These are phyloP conservation scores for Papilio polyxenes DNA, from an alignment of 1,140 invertebrate species.

Conservation along the genomic window DNA sequence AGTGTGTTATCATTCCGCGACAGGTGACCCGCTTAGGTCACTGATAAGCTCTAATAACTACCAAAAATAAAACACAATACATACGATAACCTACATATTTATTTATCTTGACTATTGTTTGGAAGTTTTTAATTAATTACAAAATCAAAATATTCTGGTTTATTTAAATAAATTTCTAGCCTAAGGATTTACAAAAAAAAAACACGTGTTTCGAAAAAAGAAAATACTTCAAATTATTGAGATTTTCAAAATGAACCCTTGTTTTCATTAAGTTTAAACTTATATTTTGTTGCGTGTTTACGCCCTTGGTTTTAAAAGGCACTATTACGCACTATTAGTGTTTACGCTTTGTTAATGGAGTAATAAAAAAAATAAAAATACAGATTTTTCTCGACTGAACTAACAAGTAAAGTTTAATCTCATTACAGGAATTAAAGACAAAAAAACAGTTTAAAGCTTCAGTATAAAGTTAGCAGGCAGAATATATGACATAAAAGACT, in stretches of 20 bases:
- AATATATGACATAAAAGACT: not conserved
- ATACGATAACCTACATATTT: constrained; percentile 8
- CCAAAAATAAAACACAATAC: not conserved
- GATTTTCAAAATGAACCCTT: no score
- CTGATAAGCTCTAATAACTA: not conserved
- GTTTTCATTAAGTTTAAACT: no score
- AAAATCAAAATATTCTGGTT: not conserved
- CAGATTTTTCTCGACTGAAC: not conserved
- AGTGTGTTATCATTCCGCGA: constrained; percentile 13
- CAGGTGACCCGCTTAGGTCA: constrained; percentile 9
- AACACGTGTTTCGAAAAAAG: no score
- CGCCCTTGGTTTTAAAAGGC: no score
- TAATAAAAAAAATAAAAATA: no score
- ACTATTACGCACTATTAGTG: no score
- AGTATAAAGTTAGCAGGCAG: not conserved
- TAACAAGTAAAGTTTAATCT: not conserved
- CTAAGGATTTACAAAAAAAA: no score
- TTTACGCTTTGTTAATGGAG: no score
- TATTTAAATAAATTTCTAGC: no score
- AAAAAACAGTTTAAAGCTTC: constrained; percentile 11
- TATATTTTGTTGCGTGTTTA: no score
- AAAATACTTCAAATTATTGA: no score
- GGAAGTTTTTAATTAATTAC: not conserved
- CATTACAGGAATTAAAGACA: not conserved
- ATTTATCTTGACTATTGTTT: not conserved